phyloP scores from a whole-genome alignment of 2,888 invertebrate genomes.

The Hypolimnas misippus region DNA sequence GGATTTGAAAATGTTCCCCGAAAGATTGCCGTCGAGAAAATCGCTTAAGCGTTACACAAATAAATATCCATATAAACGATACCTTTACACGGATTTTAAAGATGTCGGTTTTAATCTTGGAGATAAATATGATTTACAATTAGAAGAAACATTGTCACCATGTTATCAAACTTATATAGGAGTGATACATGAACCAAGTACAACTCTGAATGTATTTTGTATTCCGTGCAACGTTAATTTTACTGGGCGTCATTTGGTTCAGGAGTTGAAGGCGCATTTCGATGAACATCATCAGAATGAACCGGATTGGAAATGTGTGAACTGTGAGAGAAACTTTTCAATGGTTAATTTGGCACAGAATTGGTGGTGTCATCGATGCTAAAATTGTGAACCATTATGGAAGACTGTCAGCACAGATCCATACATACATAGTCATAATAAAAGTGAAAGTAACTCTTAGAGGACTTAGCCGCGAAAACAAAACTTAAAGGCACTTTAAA shows the following conservation, averaged over 20 bases:
- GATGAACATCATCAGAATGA: slow-evolving; percentile 52
- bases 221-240: slow-evolving; percentile 49
- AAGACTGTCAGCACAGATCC: no score
- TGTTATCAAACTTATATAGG: slow-evolving; percentile 44
- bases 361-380: slow-evolving; percentile 57
- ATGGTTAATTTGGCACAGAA: slow-evolving; percentile 46
- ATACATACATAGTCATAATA: no score
- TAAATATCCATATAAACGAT: no score
- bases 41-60: no score
- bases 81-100: no score
- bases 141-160: slow-evolving; percentile 58
- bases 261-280: slow-evolving; percentile 51
- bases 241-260: slow-evolving; percentile 34
- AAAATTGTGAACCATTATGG: no score
- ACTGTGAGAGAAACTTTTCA: slow-evolving; percentile 50
- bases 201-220: slow-evolving; percentile 53
- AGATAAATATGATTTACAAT: slow-evolving; percentile 55
- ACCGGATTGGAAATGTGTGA: slow-evolving; percentile 55
- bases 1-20: no score
- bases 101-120: no score
- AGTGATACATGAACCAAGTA: neutral
- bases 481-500: no score
- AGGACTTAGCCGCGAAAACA: no score
- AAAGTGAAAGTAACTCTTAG: no score
- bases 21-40: no score